Conservation (phyloP, 2,888 invertebrate species). For the Mesopsocus fuscifrons region DNA sequence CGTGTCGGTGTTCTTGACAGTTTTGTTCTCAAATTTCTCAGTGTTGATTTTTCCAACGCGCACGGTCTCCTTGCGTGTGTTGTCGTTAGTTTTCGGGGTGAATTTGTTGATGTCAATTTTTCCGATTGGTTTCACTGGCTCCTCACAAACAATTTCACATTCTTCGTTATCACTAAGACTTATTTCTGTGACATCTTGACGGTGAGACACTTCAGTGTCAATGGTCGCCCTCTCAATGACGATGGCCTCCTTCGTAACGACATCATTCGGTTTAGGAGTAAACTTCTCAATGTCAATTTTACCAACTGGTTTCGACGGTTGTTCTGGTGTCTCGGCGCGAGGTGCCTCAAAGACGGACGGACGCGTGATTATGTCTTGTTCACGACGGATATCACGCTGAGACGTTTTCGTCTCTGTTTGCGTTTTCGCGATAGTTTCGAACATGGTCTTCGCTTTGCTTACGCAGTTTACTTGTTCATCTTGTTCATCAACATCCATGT, state of each 20-base stretch:
- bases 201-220: not conserved
- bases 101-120: conserved; percentile 17
- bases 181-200: not conserved
- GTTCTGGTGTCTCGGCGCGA: not conserved
- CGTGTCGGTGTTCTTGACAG: conserved; percentile 2
- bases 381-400: not conserved
- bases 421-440: conserved; percentile 38
- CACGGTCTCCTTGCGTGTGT: not conserved
- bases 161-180: conserved; percentile 13
- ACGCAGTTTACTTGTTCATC: conserved; percentile 36
- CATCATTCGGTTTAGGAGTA: conserved; percentile 16
- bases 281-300: conserved; percentile 17
- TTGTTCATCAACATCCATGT: conserved; percentile 23
- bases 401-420: conserved; percentile 13
- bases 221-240: not conserved
- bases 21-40: not conserved
- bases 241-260: not conserved
- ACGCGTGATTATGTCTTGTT: conserved; percentile 7
- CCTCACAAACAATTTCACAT: conserved; percentile 9
- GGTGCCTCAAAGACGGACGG: conserved; percentile 8
- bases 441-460: conserved; percentile 46
- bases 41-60: conserved; percentile 3
- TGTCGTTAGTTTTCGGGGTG: conserved; percentile 15
- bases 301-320: too few species aligned
- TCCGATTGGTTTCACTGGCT: conserved; percentile 12